Conservation (phyloP, 1,140 invertebrate species). For the Nautilus pompilius region DNA sequence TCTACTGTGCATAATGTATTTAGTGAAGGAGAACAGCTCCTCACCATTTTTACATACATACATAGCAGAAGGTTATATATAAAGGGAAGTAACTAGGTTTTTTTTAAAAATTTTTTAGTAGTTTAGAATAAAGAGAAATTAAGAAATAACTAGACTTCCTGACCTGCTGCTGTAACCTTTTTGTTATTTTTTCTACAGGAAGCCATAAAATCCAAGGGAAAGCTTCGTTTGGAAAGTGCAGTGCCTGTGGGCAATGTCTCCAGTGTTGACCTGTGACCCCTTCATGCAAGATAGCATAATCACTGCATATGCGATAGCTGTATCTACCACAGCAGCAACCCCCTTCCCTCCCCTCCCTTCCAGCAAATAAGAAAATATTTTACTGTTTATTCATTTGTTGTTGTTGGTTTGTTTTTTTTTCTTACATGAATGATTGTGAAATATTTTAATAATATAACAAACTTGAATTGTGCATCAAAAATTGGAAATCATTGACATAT, state of each 20-base stretch:
- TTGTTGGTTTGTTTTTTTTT: too few relatives aligned
- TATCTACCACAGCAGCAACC: too few relatives aligned
- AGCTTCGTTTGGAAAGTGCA: constrained; percentile 21
- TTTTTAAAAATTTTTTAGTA: neutral
- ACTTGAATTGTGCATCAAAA: too few relatives aligned
- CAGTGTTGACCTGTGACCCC: constrained; percentile 22
- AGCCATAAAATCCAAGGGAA: constrained; percentile 29
- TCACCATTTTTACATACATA: neutral
- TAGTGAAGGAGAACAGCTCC: neutral
- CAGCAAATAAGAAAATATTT: too few relatives aligned
- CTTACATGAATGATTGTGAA: too few relatives aligned
- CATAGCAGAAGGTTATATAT: neutral
- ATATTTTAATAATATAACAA: too few relatives aligned
- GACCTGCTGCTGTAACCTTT: neutral
- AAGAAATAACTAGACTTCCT: neutral
- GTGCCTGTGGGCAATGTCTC: constrained; percentile 21
- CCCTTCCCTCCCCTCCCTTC: too few relatives aligned
- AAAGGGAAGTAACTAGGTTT: neutral
- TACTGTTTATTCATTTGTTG: too few relatives aligned
- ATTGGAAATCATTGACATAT: too few relatives aligned
- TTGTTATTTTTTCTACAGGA: constrained; percentile 19
- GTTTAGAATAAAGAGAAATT: neutral
- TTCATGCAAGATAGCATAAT: too few relatives aligned
- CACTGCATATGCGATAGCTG: too few relatives aligned
- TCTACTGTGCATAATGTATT: neutral